Evolutionary conservation across 2,888 invertebrate species (phyloP), one percentile per base, ranked within the genome.

Genomic region (Drosophila acutilabella): DNA sequence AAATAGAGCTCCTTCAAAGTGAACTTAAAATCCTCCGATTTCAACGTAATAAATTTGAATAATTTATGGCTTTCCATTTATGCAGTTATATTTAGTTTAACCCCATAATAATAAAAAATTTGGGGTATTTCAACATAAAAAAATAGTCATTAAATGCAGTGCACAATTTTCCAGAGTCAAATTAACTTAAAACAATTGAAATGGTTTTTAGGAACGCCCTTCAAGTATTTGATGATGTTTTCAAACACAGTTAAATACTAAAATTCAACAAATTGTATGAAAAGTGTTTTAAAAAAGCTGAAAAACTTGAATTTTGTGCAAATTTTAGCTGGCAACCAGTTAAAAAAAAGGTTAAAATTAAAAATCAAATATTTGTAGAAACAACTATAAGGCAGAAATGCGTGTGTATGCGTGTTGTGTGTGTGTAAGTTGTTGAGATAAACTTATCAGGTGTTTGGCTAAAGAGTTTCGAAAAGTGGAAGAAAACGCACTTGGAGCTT

Each of bases 221-320:
- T 14, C 1, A 44, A 44, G 20, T 44, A 6, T 33, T 54, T n/a
- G 10, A 36, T 30, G 42, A n/a, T 7, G 1, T 14, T 11, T 30
- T 16, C 14, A 16, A 16, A 10, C 26, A n/a, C 18, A 16, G 13
- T 4, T 26, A 42, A 54, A 54, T 50, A 20, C 18, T 8, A 16
- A 47, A 53, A 23, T 20, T 16, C 10, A 11, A 20, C 18, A 23
- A 26, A 44, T 20, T 23, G 33, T 47, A 11, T 51, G 8, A 53
- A n/a, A 51, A 47, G 30, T 11, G 36, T 57, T 16, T 33, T 36
- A 6, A 48, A 54, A 53, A 70, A 61, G 64, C 45, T n/a, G 71
- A 56, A 48, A 71, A 70, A 70, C 70, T 64, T 42, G 70, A 57
- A 68, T 48, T 68, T 58, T 52, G 50, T 51, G 57, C 57, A 44